Evolutionary conservation across 2,113 vertebrate genomes (phyloP).

Genomic region (Eurypyga helias): DNA sequence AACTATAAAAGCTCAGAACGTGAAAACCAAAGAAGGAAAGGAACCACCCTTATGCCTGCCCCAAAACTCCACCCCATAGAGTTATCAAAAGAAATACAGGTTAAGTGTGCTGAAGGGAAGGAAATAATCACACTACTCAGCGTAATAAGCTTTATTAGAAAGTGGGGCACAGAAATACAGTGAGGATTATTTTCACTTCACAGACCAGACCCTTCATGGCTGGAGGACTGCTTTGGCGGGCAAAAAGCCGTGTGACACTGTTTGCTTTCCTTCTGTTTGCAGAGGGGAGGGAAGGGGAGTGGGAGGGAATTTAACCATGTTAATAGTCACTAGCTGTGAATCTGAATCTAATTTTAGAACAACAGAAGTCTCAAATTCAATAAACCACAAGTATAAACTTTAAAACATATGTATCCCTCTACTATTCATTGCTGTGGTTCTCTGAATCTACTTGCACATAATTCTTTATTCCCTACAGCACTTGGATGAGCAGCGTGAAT

Average conservation of each 20-base stretch:
- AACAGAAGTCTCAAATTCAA: background rate
- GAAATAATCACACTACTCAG: background rate
- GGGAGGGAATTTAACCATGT: background rate
- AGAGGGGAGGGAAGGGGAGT: background rate
- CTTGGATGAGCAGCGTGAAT: conserved; percentile 49
- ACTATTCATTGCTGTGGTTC: background rate
- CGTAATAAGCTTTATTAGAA: background rate
- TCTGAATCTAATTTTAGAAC: background rate
- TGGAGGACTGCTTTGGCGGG: background rate
- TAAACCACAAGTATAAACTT: background rate
- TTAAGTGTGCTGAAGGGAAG: rapidly evolving
- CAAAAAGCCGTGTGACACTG: background rate
- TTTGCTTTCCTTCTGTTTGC: background rate
- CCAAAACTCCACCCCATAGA: background rate
- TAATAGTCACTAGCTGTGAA: background rate
- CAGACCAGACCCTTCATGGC: background rate
- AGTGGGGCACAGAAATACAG: background rate
- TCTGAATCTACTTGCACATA: background rate
- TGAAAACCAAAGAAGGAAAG: background rate
- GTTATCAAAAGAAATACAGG: background rate
- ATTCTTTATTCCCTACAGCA: background rate
- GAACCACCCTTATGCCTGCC: background rate
- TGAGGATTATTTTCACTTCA: background rate
- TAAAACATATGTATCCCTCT: background rate
- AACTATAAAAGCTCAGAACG: background rate